Base-by-base conservation (phyloP, 2,797 vertebrate genomes). In the Acridotheres tristis region DNA sequence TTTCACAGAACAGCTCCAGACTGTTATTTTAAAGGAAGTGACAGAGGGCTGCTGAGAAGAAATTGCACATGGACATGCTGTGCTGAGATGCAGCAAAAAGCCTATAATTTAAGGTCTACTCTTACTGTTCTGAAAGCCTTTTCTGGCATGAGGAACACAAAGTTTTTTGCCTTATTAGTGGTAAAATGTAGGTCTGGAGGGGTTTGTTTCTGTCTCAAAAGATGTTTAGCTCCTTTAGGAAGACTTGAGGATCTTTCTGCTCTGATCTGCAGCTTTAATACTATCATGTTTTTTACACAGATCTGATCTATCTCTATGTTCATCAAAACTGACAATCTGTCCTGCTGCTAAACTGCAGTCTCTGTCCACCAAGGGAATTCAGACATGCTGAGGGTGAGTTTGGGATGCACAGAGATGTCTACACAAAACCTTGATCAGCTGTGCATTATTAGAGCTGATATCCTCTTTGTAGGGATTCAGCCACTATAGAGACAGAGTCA, bases 21-120 rank as follows among this genome's bases (percentile, higher is more conserved):
- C 3, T 79, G 66, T 69, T 93, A 85, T 95, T 90, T 91, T 83
- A 74, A 93, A 94, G 88, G 77, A 95, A 85, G 65, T 84, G 89
- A 76, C 73, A 94, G 32, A 36, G 71, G 71, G 61, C 69, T 91
- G 22, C n/a, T 34, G 80, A 89, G 79, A 50, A 87, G 54, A 91
- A 94, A 96, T 94, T 95, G 85, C 74, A 66, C 71, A 53, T 14
- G 75, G 91, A 62, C 85, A 50, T 34, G 34, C 90, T 88, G 73
- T 91, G 89, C 79, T 57, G 58, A 94, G 85, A 87, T 95, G 82
- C 57, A 85, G 55, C 51, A 67, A 90, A 97, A 95, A 94, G 89
- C 67, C 93, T 97, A 2, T 93, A 94, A 97, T 97, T 97, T 96
- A 61, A 87, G 26, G 43, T 62, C 53, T 50, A 55, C 43, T 85